A percentile compares a stretch with the other conserved stretches of the same genome.
Evolutionary conservation across 2,888 invertebrate species (phyloP).

Genomic region (Keiferia lycopersicella): DNA sequence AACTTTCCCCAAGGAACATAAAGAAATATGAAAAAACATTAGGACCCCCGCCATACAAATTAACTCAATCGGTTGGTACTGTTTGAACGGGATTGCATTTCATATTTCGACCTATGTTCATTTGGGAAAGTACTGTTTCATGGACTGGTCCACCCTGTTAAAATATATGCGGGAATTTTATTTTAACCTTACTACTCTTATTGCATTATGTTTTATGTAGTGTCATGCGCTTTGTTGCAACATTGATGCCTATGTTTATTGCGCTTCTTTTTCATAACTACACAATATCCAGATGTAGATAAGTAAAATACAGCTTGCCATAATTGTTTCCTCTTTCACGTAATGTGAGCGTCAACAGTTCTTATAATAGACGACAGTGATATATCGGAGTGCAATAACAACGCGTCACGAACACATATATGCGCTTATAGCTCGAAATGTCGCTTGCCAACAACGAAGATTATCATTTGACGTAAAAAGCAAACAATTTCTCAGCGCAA

Average conservation of each 20-base stretch:
- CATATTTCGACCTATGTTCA: no score
- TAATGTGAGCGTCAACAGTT: conserved; percentile 2
- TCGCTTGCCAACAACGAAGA: conserved; percentile 2
- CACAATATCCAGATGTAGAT: no score
- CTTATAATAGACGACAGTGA: conserved; percentile 17
- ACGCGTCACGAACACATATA: background rate
- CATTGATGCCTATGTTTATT: background rate
- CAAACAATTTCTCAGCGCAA: background rate
- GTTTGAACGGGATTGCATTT: no score
- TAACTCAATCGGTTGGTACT: no score
- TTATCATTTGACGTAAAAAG: background rate
- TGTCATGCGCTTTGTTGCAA: background rate
- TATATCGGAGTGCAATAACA: conserved; percentile 13
- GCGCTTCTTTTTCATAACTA: no score
- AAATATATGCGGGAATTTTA: no score
- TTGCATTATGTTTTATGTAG: background rate
- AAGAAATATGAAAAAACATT: no score
- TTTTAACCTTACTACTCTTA: no score
- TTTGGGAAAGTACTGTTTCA: no score
- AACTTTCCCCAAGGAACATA: no score
- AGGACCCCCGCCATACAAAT: no score
- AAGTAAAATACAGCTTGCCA: background rate
- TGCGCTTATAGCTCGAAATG: background rate
- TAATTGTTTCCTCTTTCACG: conserved; percentile 15
- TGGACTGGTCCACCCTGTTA: no score